A percentile compares a stretch with the other conserved stretches of the same genome.
Evolutionary conservation across 2,797 vertebrate species (phyloP).

Genomic region (Tiaroga cobitis): DNA sequence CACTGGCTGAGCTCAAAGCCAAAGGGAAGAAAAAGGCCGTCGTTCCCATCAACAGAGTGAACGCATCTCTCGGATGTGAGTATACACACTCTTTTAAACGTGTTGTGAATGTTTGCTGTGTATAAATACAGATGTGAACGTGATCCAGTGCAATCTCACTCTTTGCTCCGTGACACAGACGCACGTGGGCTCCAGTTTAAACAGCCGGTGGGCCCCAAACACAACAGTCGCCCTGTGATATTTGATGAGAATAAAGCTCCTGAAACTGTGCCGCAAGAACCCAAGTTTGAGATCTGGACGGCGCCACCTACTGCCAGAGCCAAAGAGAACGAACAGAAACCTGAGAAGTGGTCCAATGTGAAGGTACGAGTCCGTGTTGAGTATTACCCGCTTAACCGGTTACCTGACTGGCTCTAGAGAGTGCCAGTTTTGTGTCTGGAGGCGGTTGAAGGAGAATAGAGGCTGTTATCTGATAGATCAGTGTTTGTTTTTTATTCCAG

Average conservation of each 20-base stretch:
- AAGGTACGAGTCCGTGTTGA: constrained; percentile 76
- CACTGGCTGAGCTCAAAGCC: constrained; percentile 85
- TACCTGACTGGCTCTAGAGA: background rate
- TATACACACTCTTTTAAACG: background rate
- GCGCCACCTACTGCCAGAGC: constrained; percentile 82
- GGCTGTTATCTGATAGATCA: background rate
- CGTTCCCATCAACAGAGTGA: constrained; percentile 84
- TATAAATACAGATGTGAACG: no score
- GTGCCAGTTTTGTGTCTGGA: background rate
- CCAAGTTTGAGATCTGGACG: constrained; percentile 79
- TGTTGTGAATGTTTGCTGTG: background rate
- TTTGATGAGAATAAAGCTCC: constrained; percentile 87
- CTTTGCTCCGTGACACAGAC: constrained; percentile 23
- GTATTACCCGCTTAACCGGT: background rate
- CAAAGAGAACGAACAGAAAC: constrained; percentile 88
- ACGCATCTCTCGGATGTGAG: constrained; percentile 82
- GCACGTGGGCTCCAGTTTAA: constrained; percentile 75
- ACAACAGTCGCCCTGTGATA: constrained; percentile 77
- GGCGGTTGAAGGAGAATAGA: background rate
- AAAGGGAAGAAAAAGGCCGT: constrained; percentile 88
- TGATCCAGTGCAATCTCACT: background rate
- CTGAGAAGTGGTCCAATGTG: constrained; percentile 86
- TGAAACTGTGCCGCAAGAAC: constrained; percentile 67
- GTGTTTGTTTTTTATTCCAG: constrained; percentile 56
- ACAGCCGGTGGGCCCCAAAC: constrained; percentile 59